Conservation (phyloP, 2,797 vertebrate species). For the Parauchenoglanis ngamensis region DNA sequence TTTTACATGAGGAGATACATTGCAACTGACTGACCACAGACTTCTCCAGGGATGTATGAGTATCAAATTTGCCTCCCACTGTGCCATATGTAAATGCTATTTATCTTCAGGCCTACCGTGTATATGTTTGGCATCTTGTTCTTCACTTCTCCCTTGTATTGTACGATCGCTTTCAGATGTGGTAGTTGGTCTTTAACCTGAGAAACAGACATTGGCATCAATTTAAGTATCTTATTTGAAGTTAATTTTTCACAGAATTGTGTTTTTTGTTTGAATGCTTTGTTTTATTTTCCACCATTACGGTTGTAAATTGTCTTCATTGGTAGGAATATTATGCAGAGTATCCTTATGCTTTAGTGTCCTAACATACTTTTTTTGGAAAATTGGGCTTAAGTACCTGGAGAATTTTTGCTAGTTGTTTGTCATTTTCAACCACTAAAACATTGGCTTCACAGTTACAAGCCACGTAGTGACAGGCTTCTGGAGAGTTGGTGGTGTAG, state of each 20-base stretch:
- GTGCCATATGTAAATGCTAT: neutral
- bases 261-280: neutral
- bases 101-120: conserved; percentile 65
- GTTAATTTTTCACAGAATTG: neutral
- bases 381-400: conserved; percentile 64
- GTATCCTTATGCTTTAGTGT: too few species aligned
- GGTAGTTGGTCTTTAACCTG: conserved; percentile 78
- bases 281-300: neutral
- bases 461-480: conserved; percentile 78
- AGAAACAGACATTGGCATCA: conserved; percentile 9
- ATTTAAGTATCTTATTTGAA: too few species aligned
- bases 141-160: conserved; percentile 77
- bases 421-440: conserved; percentile 79
- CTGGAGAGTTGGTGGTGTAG: conserved; percentile 78
- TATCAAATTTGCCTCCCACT: neutral
- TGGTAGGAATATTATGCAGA: neutral
- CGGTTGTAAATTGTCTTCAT: neutral
- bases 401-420: conserved; percentile 80
- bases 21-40: neutral
- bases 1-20: neutral
- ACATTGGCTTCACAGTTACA: conserved; percentile 74
- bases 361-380: neutral
- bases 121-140: conserved; percentile 69
- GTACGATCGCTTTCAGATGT: conserved; percentile 80
- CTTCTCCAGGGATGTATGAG: neutral